Evolutionary conservation across 2,113 vertebrate species (phyloP).

Genomic region (Terrapene triunguis): DNA sequence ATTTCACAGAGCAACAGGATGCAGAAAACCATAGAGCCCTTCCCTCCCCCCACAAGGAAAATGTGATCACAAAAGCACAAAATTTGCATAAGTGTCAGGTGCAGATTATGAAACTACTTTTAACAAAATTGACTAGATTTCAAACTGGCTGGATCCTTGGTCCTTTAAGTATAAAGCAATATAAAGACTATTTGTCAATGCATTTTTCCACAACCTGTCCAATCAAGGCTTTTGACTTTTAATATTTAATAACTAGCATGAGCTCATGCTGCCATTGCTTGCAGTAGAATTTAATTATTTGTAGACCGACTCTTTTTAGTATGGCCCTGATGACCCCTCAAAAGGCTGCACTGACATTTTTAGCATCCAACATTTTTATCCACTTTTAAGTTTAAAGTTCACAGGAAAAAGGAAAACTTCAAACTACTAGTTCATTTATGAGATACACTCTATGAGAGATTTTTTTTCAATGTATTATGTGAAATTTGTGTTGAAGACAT

Average conservation of each 20-base stretch:
- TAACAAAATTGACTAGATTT: neutral
- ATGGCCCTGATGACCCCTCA: neutral
- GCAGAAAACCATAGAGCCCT: neutral
- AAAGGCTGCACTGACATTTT: neutral
- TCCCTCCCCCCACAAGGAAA: neutral
- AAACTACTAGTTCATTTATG: neutral
- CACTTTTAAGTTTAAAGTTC: neutral
- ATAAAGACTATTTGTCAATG: neutral
- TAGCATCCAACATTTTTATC: neutral
- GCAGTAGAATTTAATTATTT: neutral
- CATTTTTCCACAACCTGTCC: neutral
- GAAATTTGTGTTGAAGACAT: neutral
- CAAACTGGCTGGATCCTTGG: neutral
- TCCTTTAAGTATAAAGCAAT: neutral
- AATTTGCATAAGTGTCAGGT: neutral
- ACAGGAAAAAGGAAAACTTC: neutral
- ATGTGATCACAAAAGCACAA: neutral
- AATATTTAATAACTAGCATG: rapidly evolving
- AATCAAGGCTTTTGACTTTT: neutral
- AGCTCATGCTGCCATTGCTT: neutral
- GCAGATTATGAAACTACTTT: neutral
- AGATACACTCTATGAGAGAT: neutral
- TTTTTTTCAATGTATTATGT: neutral
- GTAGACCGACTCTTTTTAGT: neutral
- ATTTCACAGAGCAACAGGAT: neutral